Evolutionary conservation across 1,140 invertebrate species (phyloP).

Genomic region (Drosophila ficusphila): DNA sequence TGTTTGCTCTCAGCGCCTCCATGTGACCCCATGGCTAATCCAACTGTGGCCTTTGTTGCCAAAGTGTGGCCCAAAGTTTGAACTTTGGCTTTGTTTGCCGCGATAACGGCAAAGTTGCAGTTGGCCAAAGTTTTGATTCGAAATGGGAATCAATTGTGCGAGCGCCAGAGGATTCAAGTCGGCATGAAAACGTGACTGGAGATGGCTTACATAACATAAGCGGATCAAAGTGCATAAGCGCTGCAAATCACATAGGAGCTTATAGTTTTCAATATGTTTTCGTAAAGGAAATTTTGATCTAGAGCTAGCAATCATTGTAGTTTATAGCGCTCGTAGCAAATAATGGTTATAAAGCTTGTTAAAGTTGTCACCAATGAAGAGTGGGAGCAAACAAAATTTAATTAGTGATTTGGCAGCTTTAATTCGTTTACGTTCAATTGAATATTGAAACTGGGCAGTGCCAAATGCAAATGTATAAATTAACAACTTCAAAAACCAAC

Average conservation of each 20-base stretch:
- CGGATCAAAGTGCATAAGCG: slow-evolving; percentile 7
- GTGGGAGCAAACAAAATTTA: too few relatives aligned
- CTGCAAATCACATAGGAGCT: neutral
- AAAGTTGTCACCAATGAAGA: too few relatives aligned
- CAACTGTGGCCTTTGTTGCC: neutral
- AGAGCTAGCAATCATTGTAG: neutral
- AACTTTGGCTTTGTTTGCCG: slow-evolving; percentile 32
- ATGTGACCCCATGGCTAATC: slow-evolving; percentile 8
- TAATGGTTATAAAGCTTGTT: too few relatives aligned
- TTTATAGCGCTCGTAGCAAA: too few relatives aligned
- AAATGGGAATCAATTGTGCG: slow-evolving; percentile 45
- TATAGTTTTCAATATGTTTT: neutral
- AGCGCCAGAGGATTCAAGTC: slow-evolving; percentile 1
- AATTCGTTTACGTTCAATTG: neutral
- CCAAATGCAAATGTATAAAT: slow-evolving; percentile 13
- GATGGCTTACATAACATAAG: neutral
- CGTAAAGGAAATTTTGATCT: neutral
- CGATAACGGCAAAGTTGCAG: slow-evolving; percentile 38
- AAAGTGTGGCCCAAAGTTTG: slow-evolving; percentile 50
- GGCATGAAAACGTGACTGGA: slow-evolving; percentile 27
- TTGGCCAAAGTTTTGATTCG: slow-evolving; percentile 32
- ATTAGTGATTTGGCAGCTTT: neutral
- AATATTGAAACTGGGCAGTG: slow-evolving; percentile 6
- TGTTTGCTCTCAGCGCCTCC: neutral
- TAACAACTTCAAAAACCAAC: neutral